Base-by-base conservation (phyloP, 2,113 vertebrate genomes). In the Zapornia atra region DNA sequence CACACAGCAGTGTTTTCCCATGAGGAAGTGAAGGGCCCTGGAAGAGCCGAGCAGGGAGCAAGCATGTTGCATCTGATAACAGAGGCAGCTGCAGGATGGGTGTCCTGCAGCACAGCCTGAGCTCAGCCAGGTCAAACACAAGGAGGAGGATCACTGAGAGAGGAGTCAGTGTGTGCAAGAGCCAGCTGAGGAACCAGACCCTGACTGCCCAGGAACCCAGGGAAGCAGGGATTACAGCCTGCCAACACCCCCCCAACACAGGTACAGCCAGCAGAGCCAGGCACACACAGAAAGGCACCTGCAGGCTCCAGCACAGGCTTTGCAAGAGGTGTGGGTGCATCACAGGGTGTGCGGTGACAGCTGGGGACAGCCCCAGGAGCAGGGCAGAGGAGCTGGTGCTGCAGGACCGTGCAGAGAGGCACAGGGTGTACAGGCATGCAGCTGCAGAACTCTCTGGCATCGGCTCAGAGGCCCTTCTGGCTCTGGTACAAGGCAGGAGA, bases 161-260 rank as follows among this genome's bases (percentile, higher is more conserved):
- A 61, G 54, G 77, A 86, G 71, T 6, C 20, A 22, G 88, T 36
- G 6, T 66, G 88, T 73, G 71, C 92, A 88, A 57, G 66, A 83
- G 83, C 71, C 1, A 21, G 29, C 68, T 13, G 71, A 73, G 80
- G 90, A 73, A 57, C 13, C 12, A 75, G 71, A 44, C 80, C 42
- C 28, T 6, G 75, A 65, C 40, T 72, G 85, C 34, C 75, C 7
- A 59, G 68, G 92, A 61, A 40, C 18, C 77, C 88, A 90, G 77
- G 93, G 81, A 83, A 92, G 59, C 86, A 44, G 51, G 83, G 68
- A 78, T 81, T 83, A 86, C 94, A 81, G 46, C 76, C 91, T 48
- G 79, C 60, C 79, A 48, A 15, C 44, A 46, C 44, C 44, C 16
- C 1, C 68, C 93, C 66, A 11, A 73, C 83, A 75, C 36, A 94